A percentile compares a stretch with the other conserved stretches of the same genome.
These are phyloP conservation scores for Solenodon paradoxus DNA, from an alignment of 2,113 vertebrate genomes.

Conservation along the genomic window DNA sequence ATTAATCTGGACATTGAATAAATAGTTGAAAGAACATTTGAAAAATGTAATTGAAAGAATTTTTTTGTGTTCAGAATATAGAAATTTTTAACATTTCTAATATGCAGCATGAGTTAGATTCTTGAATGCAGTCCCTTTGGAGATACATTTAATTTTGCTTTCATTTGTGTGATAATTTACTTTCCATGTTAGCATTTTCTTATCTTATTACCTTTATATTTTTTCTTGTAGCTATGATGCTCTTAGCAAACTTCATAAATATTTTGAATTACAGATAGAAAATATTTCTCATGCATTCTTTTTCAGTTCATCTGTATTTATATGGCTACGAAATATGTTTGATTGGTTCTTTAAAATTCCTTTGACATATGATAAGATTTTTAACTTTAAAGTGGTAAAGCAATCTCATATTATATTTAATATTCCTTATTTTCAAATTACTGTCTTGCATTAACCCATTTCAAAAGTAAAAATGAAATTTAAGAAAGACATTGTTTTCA, in stretches of 20 bases:
- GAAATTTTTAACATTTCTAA: not conserved
- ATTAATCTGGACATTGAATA: constrained; percentile 9
- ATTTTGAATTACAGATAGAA: not conserved
- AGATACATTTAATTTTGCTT: not conserved
- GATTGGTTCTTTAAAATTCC: constrained; percentile 42
- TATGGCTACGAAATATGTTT: not conserved
- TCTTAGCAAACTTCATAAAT: not conserved
- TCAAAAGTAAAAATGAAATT: constrained; percentile 63
- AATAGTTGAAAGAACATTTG: not conserved
- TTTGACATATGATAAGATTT: constrained; percentile 46
- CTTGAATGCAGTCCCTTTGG: not conserved
- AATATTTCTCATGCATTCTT: constrained; percentile 5
- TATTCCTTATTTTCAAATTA: constrained; percentile 65
- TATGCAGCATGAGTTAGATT: not conserved
- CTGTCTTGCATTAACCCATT: constrained; percentile 41
- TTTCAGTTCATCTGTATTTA: not conserved
- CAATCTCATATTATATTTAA: constrained; percentile 56
- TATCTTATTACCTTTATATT: not conserved
- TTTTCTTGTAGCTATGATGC: not conserved
- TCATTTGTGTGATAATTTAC: not conserved
- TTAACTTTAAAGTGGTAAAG: constrained; percentile 22
- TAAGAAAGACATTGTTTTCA: constrained; percentile 28
- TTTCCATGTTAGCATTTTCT: not conserved
- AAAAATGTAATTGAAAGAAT: not conserved
- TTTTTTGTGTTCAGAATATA: not conserved